Evolutionary conservation across 1,140 invertebrate species (phyloP), one percentile per base, ranked within the genome.

Genomic region (Bemisia tabaci): DNA sequence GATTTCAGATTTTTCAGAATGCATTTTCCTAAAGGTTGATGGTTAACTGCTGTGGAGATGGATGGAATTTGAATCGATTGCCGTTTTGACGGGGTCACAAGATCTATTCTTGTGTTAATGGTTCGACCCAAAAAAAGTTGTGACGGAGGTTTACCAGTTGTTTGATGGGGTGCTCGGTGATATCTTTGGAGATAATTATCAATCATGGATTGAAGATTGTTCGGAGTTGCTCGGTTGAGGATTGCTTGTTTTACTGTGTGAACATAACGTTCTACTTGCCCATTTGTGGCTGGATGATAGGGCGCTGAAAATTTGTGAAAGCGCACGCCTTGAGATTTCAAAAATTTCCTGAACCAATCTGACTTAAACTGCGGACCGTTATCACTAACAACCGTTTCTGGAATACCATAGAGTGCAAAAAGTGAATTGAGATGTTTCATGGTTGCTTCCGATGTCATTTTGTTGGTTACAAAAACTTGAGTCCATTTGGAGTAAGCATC

Each of bases 281-380:
- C 71, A 63, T 73, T 73, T 1, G 68, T 70, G 0, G 60, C 5
- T 5, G 60, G n/a, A n/a, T 25, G 23, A 24, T 23, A 23, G 22
- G 67, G 67, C n/a, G 71, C 62, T 9, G 70, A 67, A 0, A 69
- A 65, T 27, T 72, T 72, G 21, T 75, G 74, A 23, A 48, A 48
- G 5, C 70, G 68, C 2, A 63, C 24, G 17, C 62, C 62, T 25
- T 63, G 17, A 5, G 22, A 9, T 63, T 69, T 60, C 23, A 68
- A 68, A 68, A 76, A 76, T 22, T 59, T 25, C 65, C 72, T 70
- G 64, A 77, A 77, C 59, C 74, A 73, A 17, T 69, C 67, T 11
- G 74, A 75, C 2, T 68, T 74, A 65, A 77, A 78, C 22, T 69
- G 68, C 59, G 73, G 73, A 22, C 74, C 77, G 71, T 77, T 77